Percentiles rank a stretch among this genome's conserved stretches.
Evolutionary conservation across 2,888 invertebrate species (phyloP).

Genomic region (Zaprionus bogoriensis): DNA sequence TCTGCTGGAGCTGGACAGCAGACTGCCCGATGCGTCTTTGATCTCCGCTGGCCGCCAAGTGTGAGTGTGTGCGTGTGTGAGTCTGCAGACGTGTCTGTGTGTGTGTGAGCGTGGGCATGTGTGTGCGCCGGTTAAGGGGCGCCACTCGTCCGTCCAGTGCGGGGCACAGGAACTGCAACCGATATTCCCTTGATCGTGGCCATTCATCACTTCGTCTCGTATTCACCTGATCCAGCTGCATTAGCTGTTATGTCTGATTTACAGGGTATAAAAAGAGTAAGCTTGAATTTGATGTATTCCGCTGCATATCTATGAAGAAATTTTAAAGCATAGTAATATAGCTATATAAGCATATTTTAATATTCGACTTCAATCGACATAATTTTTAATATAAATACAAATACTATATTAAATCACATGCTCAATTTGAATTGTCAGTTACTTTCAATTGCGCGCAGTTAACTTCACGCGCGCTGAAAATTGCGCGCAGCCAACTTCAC

Average conservation of each 20-base stretch:
- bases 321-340: background rate
- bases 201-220: slow-evolving; percentile 45
- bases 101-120: background rate
- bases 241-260: background rate
- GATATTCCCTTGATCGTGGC: slow-evolving; percentile 44
- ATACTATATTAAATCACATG: too few relatives aligned
- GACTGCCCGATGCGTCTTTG: slow-evolving; percentile 47
- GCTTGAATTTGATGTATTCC: too few relatives aligned
- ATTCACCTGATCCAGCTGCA: slow-evolving; percentile 1
- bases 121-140: slow-evolving; percentile 21
- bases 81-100: slow-evolving; percentile 2
- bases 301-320: too few relatives aligned
- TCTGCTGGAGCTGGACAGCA: slow-evolving; percentile 51
- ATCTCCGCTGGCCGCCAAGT: slow-evolving; percentile 12
- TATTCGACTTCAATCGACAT: too few relatives aligned
- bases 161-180: slow-evolving; percentile 30
- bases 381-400: too few relatives aligned
- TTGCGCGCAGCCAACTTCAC: slow-evolving; percentile 8
- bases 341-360: too few relatives aligned
- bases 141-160: slow-evolving; percentile 28
- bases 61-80: slow-evolving; percentile 1
- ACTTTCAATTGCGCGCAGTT: background rate
- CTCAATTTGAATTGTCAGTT: background rate
- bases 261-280: background rate
- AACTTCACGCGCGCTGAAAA: background rate